Percentiles rank a stretch among this genome's conserved stretches.
phyloP scores from a whole-genome alignment of 2,888 invertebrate genomes.

The Drosophila diplacantha region DNA sequence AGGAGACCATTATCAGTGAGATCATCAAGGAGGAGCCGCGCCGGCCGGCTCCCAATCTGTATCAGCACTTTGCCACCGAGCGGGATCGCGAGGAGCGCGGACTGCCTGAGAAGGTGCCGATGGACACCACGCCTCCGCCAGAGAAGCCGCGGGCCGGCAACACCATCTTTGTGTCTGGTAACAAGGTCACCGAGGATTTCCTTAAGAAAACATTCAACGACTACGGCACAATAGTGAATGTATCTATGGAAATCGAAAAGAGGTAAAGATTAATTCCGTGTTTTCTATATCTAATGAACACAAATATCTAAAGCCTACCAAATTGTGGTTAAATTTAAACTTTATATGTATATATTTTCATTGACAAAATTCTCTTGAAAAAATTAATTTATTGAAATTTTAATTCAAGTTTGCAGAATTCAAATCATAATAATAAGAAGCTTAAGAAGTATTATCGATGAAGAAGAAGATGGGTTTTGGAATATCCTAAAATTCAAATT shows the following conservation, averaged over 20 bases:
- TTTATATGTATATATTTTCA: too few relatives aligned
- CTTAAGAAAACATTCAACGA: constrained; percentile 86
- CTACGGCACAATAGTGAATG: constrained; percentile 86
- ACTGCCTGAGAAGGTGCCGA: constrained; percentile 78
- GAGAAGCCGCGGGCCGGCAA: constrained; percentile 87
- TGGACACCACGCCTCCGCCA: constrained; percentile 72
- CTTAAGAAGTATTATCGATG: neutral
- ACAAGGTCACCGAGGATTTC: constrained; percentile 88
- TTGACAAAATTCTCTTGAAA: too few relatives aligned
- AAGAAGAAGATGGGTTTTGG: neutral
- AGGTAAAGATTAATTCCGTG: constrained; percentile 79
- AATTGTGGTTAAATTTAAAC: neutral
- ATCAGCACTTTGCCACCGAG: constrained; percentile 86
- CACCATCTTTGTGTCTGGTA: constrained; percentile 89
- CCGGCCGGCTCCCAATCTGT: constrained; percentile 82
- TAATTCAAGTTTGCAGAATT: neutral
- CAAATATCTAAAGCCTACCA: neutral
- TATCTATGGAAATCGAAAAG: constrained; percentile 90
- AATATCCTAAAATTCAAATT: neutral
- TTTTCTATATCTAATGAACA: neutral
- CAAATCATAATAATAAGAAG: neutral
- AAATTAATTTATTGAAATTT: too few relatives aligned
- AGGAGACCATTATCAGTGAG: constrained; percentile 84
- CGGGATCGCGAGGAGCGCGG: constrained; percentile 82
- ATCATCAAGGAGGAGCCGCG: constrained; percentile 81